Evolutionary conservation across 2,797 vertebrate species (phyloP), one percentile per base, ranked within the genome.

Genomic region (Euthynnus affinis): DNA sequence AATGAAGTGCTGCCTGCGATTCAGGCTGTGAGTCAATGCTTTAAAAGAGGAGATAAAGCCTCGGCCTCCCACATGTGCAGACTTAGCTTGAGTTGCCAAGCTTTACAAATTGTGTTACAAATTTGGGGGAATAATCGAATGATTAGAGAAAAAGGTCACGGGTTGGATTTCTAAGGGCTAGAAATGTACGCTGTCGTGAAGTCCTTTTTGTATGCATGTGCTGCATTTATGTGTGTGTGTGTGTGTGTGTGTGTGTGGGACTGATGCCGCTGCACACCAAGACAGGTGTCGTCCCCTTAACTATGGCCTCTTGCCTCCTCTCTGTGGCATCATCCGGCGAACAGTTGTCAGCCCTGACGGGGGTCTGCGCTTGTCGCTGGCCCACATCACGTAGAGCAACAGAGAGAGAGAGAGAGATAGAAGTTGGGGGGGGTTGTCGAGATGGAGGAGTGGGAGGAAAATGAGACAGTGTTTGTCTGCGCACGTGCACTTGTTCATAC

Each of bases 261-360:
- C 71, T 71, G 74, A 76, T 76, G 70, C 63, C 57, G 63, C 58
- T 32, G 68, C 84, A 73, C 80, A 58, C 63, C 17, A 63, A 70
- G 74, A 71, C 84, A 76, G 84, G 82, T 80, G 87, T 88, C 67
- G 42, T 68, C 71, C 83, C 76, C 66, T 81, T 80, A 84, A 90
- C 82, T 52, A 10, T 67, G 84, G 88, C 90, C 85, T 81, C 82
- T 75, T 74, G 71, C 81, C 83, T 85, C 79, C 72, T 77, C 85
- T 80, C 75, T 68, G 75, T 85, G 87, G 89, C 88, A 87, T 89
- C 87, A 88, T 86, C 89, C 82, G 63, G 91, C 23, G 44, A 93
- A 92, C 93, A 93, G 93, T 94, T 94, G 93, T 94, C 93, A 84
- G 87, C 76, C 81, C 79, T 86, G 83, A 93, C 71, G 81, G 94